Percentiles rank a stretch among this genome's conserved stretches.
phyloP scores from a whole-genome alignment of 2,888 invertebrate genomes.

The Dicyrtomina minuta region DNA sequence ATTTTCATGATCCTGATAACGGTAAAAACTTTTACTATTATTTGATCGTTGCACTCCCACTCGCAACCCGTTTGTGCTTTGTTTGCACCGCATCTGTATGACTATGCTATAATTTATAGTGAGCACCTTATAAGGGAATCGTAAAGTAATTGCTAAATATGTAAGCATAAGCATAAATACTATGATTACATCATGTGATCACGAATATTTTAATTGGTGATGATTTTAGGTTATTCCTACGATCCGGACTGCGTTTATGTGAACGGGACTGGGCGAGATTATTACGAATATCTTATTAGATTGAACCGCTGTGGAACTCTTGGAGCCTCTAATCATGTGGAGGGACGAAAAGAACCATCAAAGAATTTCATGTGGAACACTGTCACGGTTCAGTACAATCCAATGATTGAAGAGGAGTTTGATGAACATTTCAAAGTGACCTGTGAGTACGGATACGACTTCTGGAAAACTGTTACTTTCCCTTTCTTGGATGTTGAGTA shows the following conservation, averaged over 20 bases:
- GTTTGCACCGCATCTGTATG: too few relatives aligned
- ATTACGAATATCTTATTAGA: constrained; percentile 91
- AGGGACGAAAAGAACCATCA: constrained; percentile 82
- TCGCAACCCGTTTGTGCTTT: too few relatives aligned
- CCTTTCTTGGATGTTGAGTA: constrained; percentile 92
- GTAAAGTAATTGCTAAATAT: neutral
- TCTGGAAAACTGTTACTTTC: constrained; percentile 94
- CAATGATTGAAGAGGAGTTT: constrained; percentile 87
- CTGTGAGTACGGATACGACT: constrained; percentile 93
- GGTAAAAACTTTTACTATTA: too few relatives aligned
- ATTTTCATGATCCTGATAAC: too few relatives aligned
- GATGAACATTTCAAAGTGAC: constrained; percentile 95
- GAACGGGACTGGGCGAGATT: constrained; percentile 85
- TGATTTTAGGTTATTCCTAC: constrained; percentile 76
- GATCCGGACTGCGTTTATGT: constrained; percentile 94
- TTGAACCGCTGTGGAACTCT: constrained; percentile 88
- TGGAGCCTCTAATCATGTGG: constrained; percentile 82
- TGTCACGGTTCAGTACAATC: constrained; percentile 89
- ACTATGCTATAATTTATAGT: too few relatives aligned
- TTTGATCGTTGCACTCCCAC: too few relatives aligned
- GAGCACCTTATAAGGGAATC: neutral
- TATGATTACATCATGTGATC: too few relatives aligned
- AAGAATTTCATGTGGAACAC: constrained; percentile 97
- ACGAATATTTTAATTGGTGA: neutral
- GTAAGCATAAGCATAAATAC: too few relatives aligned